Evolutionary conservation across 1,140 invertebrate genomes (phyloP).

Genomic region (Globodera ellingtonae): DNA sequence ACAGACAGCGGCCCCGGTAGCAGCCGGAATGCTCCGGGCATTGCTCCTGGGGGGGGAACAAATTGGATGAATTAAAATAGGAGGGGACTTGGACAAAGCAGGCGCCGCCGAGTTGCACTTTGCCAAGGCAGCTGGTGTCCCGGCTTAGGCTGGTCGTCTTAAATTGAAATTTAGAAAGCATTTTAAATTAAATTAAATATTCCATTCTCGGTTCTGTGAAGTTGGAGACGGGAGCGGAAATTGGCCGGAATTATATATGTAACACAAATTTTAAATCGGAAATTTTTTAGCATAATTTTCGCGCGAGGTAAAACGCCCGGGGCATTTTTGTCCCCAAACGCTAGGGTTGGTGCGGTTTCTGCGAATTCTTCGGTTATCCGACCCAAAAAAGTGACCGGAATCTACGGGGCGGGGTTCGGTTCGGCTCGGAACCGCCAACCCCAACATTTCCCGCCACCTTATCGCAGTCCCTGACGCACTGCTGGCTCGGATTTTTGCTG

Average conservation of each 20-base stretch:
- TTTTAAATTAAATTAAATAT: background rate
- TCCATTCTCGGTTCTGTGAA: background rate
- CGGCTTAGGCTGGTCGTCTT: conserved; percentile 50
- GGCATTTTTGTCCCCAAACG: too few relatives aligned
- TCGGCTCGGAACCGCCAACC: too few relatives aligned
- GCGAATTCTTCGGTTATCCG: too few relatives aligned
- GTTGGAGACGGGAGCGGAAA: too few relatives aligned
- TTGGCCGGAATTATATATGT: too few relatives aligned
- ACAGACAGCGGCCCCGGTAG: conserved; percentile 60
- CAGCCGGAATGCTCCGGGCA: conserved; percentile 63
- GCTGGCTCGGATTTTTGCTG: conserved; percentile 60
- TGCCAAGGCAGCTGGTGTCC: conserved; percentile 60
- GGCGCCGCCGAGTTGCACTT: conserved; percentile 51
- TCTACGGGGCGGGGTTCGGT: too few relatives aligned
- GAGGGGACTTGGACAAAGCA: conserved; percentile 53
- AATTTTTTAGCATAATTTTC: too few relatives aligned
- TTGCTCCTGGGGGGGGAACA: conserved; percentile 43
- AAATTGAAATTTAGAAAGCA: conserved; percentile 10
- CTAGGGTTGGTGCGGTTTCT: too few relatives aligned
- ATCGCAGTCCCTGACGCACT: conserved; percentile 57
- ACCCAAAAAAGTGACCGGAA: too few relatives aligned
- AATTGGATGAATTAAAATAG: too few relatives aligned
- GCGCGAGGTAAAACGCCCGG: too few relatives aligned
- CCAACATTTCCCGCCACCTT: conserved; percentile 41
- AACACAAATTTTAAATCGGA: too few relatives aligned